Conservation (phyloP, 2,113 vertebrate genomes). For the Balaeniceps rex region DNA sequence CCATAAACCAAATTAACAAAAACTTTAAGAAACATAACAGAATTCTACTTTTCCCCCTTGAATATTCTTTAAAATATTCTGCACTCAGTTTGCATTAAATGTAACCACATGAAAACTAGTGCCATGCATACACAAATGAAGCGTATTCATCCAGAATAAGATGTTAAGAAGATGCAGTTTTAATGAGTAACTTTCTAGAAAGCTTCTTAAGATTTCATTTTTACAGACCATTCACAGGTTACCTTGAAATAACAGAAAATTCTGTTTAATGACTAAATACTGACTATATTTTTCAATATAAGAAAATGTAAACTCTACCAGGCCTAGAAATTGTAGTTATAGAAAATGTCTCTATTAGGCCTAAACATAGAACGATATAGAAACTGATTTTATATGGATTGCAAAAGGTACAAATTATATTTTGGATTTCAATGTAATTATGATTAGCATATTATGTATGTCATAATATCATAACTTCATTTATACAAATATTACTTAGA, state of each 20-base stretch:
- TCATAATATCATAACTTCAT: not conserved
- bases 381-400: not conserved
- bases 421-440: not conserved
- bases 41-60: not conserved
- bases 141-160: not conserved
- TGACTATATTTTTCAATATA: not conserved
- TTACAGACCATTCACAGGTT: not conserved
- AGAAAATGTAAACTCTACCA: not conserved
- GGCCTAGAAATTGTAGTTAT: not conserved
- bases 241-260: not conserved
- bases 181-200: not conserved
- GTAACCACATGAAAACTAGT: not conserved
- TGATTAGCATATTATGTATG: not conserved
- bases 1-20: not conserved
- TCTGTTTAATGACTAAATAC: not conserved
- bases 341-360: not conserved
- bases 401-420: not conserved
- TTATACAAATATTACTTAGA: not conserved
- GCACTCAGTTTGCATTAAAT: not conserved
- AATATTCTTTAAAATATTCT: not conserved
- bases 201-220: not conserved
- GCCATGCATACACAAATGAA: not conserved
- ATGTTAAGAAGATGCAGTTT: not conserved
- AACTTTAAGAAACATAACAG: not conserved
- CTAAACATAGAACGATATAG: not conserved